phyloP scores from a whole-genome alignment of 2,797 vertebrate genomes.

The Acipenser ruthenus region DNA sequence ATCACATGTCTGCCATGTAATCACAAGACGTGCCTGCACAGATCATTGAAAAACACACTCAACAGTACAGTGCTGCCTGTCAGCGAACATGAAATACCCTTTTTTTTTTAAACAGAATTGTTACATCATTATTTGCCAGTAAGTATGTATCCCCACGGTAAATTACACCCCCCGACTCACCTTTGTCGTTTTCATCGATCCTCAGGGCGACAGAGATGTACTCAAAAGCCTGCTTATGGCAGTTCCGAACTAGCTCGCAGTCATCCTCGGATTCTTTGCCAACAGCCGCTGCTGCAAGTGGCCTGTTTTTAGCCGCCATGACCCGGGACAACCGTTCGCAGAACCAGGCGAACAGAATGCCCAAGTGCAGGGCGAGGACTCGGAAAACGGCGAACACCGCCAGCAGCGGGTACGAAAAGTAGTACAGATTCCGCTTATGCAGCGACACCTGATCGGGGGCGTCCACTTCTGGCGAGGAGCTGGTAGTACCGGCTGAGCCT shows the following conservation, averaged over 20 bases:
- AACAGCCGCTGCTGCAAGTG: slow-evolving; percentile 25
- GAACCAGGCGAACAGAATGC: slow-evolving; percentile 62
- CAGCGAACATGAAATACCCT: no score
- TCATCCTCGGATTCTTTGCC: slow-evolving; percentile 46
- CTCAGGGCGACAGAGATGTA: slow-evolving; percentile 78
- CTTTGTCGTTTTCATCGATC: slow-evolving; percentile 85
- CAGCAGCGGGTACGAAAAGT: slow-evolving; percentile 56
- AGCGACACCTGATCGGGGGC: slow-evolving; percentile 39
- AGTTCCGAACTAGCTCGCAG: slow-evolving; percentile 68
- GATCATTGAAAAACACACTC: no score
- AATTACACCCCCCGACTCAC: slow-evolving; percentile 36
- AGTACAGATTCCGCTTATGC: slow-evolving; percentile 54
- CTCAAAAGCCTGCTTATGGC: slow-evolving; percentile 89
- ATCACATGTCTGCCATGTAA: no score
- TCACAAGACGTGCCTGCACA: no score
- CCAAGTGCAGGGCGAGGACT: slow-evolving; percentile 54
- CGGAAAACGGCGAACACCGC: slow-evolving; percentile 60
- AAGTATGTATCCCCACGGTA: no score
- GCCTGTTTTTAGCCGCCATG: slow-evolving; percentile 66
- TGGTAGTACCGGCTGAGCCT: slow-evolving; percentile 43
- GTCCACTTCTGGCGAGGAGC: slow-evolving; percentile 39
- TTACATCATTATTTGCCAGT: no score
- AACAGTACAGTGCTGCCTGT: no score
- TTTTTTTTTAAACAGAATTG: no score
- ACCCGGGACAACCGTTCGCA: slow-evolving; percentile 52